phyloP scores from a whole-genome alignment of 1,140 invertebrate genomes.

The Heliconius hewitsoni region DNA sequence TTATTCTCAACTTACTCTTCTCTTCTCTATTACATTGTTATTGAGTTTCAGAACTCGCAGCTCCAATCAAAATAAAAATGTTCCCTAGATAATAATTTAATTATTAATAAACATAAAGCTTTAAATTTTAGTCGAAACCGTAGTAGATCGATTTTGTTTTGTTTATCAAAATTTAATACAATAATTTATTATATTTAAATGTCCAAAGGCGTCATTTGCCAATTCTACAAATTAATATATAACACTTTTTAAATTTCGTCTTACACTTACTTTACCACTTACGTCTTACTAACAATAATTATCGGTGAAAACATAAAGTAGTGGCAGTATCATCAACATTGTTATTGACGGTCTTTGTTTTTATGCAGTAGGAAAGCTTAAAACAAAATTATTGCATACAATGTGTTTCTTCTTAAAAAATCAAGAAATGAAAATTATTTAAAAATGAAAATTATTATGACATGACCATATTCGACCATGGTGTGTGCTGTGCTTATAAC shows the following conservation, averaged over 20 bases:
- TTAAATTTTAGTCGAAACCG: background rate
- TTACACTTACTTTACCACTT: background rate
- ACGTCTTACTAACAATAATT: conserved; percentile 24
- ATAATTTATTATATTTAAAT: background rate
- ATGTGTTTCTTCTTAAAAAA: too few relatives aligned
- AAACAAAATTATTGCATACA: too few relatives aligned
- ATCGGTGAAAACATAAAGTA: conserved; percentile 21
- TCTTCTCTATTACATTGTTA: background rate
- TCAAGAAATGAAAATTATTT: background rate
- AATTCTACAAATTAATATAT: background rate
- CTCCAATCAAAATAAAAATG: background rate
- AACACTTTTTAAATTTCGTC: conserved; percentile 13
- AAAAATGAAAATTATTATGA: background rate
- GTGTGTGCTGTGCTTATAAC: background rate
- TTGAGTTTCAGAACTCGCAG: background rate
- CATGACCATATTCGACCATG: background rate
- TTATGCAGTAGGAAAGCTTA: background rate
- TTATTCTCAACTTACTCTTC: background rate
- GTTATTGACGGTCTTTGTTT: background rate
- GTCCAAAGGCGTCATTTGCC: background rate
- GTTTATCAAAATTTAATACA: background rate
- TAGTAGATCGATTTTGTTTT: background rate
- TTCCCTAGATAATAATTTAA: background rate
- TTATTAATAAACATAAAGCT: background rate
- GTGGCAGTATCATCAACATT: background rate